Conservation (phyloP, 2,113 vertebrate species). For the Scalopus aquaticus region DNA sequence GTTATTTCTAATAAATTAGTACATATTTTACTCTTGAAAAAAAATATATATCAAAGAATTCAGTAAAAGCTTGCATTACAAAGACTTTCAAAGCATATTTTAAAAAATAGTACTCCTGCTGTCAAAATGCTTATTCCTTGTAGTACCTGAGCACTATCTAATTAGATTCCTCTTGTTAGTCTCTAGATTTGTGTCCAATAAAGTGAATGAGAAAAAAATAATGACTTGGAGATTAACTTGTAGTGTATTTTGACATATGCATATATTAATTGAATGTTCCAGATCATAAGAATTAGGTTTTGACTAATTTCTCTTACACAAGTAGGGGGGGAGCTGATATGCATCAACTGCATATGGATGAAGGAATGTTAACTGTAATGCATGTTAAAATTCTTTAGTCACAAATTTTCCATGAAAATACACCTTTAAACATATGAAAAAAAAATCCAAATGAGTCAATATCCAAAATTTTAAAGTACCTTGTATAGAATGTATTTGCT, state of each 20-base stretch:
- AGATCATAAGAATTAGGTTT: not conserved
- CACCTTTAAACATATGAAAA: not conserved
- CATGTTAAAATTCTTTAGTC: not conserved
- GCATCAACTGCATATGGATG: not conserved
- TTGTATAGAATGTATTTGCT: not conserved
- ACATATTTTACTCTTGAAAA: not conserved
- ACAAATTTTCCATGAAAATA: not conserved
- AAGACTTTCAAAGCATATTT: not conserved
- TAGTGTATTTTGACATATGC: constrained; percentile 35
- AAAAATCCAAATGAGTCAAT: not conserved
- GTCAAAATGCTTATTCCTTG: not conserved
- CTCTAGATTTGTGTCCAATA: not conserved
- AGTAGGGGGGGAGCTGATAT: not conserved
- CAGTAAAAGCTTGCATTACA: no score
- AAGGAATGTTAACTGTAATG: not conserved
- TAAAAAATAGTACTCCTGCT: not conserved
- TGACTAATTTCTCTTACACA: not conserved
- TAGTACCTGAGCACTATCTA: not conserved
- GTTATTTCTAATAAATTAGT: not conserved
- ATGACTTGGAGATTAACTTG: constrained; percentile 26
- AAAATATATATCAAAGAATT: no score
- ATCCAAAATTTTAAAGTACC: not conserved
- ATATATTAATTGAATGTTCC: constrained; percentile 7
- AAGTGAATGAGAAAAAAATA: constrained; percentile 16
- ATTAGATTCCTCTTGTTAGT: not conserved